A percentile compares a stretch with the other conserved stretches of the same genome.
These are phyloP conservation scores for Aphaenogaster rudis DNA, from an alignment of 1,140 invertebrate genomes.

Conservation along the genomic window DNA sequence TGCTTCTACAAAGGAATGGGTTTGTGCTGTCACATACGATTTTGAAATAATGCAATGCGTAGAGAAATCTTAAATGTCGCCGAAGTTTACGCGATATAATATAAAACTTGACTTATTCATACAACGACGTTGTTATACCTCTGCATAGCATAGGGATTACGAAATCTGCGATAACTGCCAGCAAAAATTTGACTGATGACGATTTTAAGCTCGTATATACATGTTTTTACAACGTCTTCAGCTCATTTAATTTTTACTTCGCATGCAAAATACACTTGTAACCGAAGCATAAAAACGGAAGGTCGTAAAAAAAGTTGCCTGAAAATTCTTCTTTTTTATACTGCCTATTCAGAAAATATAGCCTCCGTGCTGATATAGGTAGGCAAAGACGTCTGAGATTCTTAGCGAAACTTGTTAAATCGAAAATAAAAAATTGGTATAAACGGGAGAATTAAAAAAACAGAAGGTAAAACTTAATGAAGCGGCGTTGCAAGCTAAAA, in stretches of 20 bases:
- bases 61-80: neutral
- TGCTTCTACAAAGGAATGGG: neutral
- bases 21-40: neutral
- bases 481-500: neutral
- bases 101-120: neutral
- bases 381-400: neutral
- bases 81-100: neutral
- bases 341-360: neutral
- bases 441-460: neutral
- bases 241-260: slow-evolving; percentile 5
- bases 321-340: slow-evolving; percentile 1
- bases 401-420: neutral
- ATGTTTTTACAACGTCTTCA: neutral
- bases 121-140: neutral
- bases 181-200: neutral
- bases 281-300: neutral
- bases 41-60: neutral
- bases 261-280: neutral
- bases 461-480: neutral
- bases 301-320: slow-evolving; percentile 2
- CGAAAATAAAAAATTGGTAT: neutral
- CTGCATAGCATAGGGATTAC: neutral
- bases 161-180: neutral
- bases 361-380: no score
- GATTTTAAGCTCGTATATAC: neutral